A percentile compares a stretch with the other conserved stretches of the same genome.
Evolutionary conservation across 2,113 vertebrate species (phyloP).

Genomic region (Micromys minutus): DNA sequence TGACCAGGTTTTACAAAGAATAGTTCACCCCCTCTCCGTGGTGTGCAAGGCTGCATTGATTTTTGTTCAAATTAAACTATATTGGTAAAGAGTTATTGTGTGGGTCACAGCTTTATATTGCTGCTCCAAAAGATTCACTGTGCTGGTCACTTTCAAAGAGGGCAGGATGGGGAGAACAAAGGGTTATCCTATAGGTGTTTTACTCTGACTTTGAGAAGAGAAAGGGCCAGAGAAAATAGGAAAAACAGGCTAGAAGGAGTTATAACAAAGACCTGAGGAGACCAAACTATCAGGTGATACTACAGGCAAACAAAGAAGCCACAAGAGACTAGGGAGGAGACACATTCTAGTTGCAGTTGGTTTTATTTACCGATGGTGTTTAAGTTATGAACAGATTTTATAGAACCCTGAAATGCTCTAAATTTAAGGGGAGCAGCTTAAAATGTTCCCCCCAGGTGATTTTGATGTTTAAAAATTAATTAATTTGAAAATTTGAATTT

Average conservation of each 20-base stretch:
- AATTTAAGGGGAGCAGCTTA: conserved; percentile 26
- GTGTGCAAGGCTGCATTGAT: conserved; percentile 27
- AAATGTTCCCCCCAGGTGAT: conserved; percentile 20
- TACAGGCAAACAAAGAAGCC: background rate
- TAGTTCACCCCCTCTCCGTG: background rate
- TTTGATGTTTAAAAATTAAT: background rate
- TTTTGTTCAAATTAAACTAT: conserved; percentile 45
- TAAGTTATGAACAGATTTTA: conserved; percentile 31
- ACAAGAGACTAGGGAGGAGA: background rate
- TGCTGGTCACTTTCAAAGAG: conserved; percentile 46
- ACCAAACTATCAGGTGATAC: background rate
- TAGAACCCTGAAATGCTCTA: conserved; percentile 30
- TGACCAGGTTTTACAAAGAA: background rate
- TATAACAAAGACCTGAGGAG: background rate
- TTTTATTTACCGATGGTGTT: conserved; percentile 22
- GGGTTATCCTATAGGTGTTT: background rate
- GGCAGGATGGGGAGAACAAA: background rate
- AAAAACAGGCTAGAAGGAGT: background rate
- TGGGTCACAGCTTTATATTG: background rate
- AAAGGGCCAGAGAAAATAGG: background rate
- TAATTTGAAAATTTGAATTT: background rate
- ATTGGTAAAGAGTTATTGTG: conserved; percentile 7
- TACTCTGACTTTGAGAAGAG: background rate
- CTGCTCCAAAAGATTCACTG: conserved; percentile 7
- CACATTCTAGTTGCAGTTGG: background rate